Evolutionary conservation across 2,888 invertebrate species (phyloP).

Genomic region (Augiades crinisus): DNA sequence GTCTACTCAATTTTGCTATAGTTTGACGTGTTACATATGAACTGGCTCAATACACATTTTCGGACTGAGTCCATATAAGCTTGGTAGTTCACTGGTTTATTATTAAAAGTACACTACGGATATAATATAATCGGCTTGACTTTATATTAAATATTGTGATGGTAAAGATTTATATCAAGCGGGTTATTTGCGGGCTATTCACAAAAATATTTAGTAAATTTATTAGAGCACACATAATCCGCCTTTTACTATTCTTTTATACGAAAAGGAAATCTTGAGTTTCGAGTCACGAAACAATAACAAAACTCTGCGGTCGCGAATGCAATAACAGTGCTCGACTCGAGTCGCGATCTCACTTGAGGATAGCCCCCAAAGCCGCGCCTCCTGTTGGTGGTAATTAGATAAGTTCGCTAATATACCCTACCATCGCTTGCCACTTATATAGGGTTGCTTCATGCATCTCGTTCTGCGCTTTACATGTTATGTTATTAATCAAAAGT

Average conservation of each 20-base stretch:
- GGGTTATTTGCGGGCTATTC: background rate
- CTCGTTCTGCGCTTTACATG: slow-evolving; percentile 1
- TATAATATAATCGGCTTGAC: too few species aligned
- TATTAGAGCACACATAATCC: slow-evolving; percentile 5
- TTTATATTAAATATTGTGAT: too few species aligned
- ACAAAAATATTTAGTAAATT: background rate
- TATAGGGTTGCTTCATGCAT: background rate
- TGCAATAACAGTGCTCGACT: slow-evolving; percentile 8
- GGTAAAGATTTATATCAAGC: background rate
- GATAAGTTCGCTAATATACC: slow-evolving; percentile 55
- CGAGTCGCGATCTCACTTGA: slow-evolving; percentile 35
- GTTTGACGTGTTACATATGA: background rate
- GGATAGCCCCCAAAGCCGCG: slow-evolving; percentile 37
- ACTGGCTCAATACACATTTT: background rate
- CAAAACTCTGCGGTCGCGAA: slow-evolving; percentile 8
- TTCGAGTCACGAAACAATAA: slow-evolving; percentile 21
- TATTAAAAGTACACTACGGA: too few species aligned
- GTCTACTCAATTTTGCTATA: slow-evolving; percentile 1
- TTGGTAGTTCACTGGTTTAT: too few species aligned
- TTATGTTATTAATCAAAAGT: background rate
- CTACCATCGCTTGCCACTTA: slow-evolving; percentile 8
- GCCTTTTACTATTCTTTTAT: slow-evolving; percentile 6
- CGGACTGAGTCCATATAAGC: background rate
- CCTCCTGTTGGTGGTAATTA: slow-evolving; percentile 59
- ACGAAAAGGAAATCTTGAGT: too few species aligned